A percentile compares a stretch with the other conserved stretches of the same genome.
These are phyloP conservation scores for Eilema griseolum DNA, from an alignment of 2,888 invertebrate genomes.

Conservation along the genomic window DNA sequence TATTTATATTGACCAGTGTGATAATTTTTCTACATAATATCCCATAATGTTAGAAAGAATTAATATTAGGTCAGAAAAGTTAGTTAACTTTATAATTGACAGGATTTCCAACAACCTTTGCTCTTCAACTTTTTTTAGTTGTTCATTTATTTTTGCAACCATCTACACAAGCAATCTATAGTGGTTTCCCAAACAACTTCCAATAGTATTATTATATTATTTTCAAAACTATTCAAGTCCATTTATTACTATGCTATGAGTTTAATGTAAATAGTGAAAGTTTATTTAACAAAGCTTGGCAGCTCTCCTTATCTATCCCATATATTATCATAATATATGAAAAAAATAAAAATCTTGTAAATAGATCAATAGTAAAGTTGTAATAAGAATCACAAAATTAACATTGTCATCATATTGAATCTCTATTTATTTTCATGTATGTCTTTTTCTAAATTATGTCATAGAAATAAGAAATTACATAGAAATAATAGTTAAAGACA, in stretches of 20 bases:
- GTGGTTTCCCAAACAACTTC: not conserved
- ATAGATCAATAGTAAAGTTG: too few species aligned
- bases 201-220: not conserved
- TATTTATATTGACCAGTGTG: not conserved
- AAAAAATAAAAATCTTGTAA: too few species aligned
- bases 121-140: not conserved
- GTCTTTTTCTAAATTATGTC: too few species aligned
- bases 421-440: too few species aligned
- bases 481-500: too few species aligned
- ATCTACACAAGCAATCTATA: not conserved
- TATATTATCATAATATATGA: too few species aligned
- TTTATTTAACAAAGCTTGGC: not conserved
- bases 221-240: not conserved
- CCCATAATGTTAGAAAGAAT: not conserved
- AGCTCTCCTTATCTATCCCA: not conserved
- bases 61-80: not conserved
- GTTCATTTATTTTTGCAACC: not conserved
- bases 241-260: not conserved
- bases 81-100: not conserved
- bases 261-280: not conserved
- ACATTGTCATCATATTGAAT: too few species aligned
- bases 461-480: too few species aligned
- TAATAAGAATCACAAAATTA: too few species aligned
- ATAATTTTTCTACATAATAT: not conserved
- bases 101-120: not conserved